phyloP scores from a whole-genome alignment of 1,140 invertebrate genomes.

The Grapholita molesta region DNA sequence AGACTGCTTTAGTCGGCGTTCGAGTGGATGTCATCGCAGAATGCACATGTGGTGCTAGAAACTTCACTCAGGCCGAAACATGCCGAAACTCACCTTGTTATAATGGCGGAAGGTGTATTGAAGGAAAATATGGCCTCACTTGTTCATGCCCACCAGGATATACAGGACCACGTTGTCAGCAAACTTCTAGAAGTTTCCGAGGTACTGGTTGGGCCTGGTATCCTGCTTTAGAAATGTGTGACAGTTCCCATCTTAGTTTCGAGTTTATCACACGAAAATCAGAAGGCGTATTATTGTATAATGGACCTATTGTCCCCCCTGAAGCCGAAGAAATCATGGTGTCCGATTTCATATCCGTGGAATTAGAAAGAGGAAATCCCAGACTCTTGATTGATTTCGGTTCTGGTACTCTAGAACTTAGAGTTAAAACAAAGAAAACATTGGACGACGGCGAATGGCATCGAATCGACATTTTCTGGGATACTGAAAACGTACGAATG shows the following conservation, averaged over 20 bases:
- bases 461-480: slow-evolving; percentile 96
- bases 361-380: slow-evolving; percentile 94
- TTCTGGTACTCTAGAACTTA: slow-evolving; percentile 93
- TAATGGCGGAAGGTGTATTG: slow-evolving; percentile 96
- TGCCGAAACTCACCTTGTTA: slow-evolving; percentile 95
- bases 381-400: slow-evolving; percentile 96
- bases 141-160: slow-evolving; percentile 95
- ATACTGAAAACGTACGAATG: slow-evolving; percentile 93
- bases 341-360: slow-evolving; percentile 96
- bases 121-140: slow-evolving; percentile 90
- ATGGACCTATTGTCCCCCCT: slow-evolving; percentile 96
- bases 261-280: slow-evolving; percentile 95
- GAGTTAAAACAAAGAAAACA: slow-evolving; percentile 91
- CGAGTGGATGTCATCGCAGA: slow-evolving; percentile 92
- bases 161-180: slow-evolving; percentile 96
- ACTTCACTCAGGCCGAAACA: slow-evolving; percentile 92
- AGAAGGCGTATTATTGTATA: slow-evolving; percentile 96
- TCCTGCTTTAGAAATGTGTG: slow-evolving; percentile 96
- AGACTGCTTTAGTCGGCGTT: slow-evolving; percentile 95
- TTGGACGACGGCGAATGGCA: slow-evolving; percentile 98
- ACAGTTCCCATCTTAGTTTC: slow-evolving; percentile 94
- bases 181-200: slow-evolving; percentile 94
- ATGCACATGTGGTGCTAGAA: slow-evolving; percentile 94
- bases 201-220: slow-evolving; percentile 98
- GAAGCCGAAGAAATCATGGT: slow-evolving; percentile 93